Evolutionary conservation across 2,888 invertebrate genomes (phyloP).

Genomic region (Ophion costatus): DNA sequence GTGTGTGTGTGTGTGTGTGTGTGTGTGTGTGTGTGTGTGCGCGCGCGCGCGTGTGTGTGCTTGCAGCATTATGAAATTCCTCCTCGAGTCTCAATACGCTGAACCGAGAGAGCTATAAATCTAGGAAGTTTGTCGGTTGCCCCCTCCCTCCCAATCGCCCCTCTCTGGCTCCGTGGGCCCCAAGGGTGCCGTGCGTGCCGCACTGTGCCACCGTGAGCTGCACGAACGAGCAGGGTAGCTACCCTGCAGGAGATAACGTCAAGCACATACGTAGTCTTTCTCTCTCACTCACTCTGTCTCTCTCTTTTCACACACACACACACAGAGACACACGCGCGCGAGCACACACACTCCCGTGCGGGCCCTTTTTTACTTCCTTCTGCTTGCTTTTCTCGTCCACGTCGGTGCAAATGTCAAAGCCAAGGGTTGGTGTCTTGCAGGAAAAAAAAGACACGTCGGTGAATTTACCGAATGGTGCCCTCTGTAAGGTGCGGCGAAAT

Average conservation of each 20-base stretch:
- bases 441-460: background rate
- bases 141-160: background rate
- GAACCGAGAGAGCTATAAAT: conserved; percentile 59
- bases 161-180: conserved; percentile 24
- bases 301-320: too few species aligned
- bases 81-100: conserved; percentile 57
- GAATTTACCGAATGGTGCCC: conserved; percentile 10
- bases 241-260: conserved; percentile 39
- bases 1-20: too few species aligned
- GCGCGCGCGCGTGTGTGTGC: too few species aligned
- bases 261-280: conserved; percentile 10
- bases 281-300: conserved; percentile 35
- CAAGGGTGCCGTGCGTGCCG: conserved; percentile 60
- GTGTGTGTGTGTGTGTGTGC: too few species aligned
- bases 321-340: too few species aligned
- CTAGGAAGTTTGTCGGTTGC: conserved; percentile 51
- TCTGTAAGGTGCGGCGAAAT: too few species aligned
- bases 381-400: conserved; percentile 1
- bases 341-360: rapidly evolving
- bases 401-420: conserved; percentile 52
- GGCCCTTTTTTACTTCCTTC: background rate
- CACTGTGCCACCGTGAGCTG: conserved; percentile 56
- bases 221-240: conserved; percentile 42
- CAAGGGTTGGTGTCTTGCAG: conserved; percentile 25
- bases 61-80: conserved; percentile 41